Percentiles rank a stretch among this genome's conserved stretches.
Evolutionary conservation across 2,888 invertebrate species (phyloP).

Genomic region (Andrena marginata): DNA sequence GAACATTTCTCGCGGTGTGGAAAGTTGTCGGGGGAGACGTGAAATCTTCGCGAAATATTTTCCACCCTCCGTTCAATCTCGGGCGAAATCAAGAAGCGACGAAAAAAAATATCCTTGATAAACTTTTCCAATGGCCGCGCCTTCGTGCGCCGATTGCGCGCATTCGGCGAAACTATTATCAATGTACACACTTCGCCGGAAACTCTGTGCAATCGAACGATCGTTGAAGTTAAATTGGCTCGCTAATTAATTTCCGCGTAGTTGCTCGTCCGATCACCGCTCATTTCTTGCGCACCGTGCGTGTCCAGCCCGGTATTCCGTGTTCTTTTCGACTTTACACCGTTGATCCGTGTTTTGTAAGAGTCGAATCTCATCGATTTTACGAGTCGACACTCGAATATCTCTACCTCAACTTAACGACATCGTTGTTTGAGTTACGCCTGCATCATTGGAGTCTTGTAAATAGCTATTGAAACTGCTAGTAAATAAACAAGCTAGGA

Average conservation of each 20-base stretch:
- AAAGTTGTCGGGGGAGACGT: slow-evolving; percentile 5
- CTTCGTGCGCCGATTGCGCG: slow-evolving; percentile 47
- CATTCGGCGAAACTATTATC: slow-evolving; percentile 77
- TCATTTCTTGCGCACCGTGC: slow-evolving; percentile 34
- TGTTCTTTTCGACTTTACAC: slow-evolving; percentile 43
- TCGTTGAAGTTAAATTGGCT: slow-evolving; percentile 82
- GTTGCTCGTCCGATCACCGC: slow-evolving; percentile 65
- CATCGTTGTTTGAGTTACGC: no score
- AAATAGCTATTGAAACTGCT: no score
- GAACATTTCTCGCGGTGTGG: neutral
- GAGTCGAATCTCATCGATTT: neutral
- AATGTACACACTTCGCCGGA: slow-evolving; percentile 72
- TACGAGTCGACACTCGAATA: no score
- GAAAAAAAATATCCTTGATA: slow-evolving; percentile 69
- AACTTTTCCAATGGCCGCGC: slow-evolving; percentile 70
- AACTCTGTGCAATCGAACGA: slow-evolving; percentile 75
- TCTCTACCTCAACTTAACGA: no score
- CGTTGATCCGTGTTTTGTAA: slow-evolving; percentile 23
- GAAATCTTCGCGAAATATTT: slow-evolving; percentile 28
- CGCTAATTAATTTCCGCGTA: slow-evolving; percentile 81
- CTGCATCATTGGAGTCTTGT: no score
- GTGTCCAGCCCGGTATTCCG: slow-evolving; percentile 23
- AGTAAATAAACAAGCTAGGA: no score
- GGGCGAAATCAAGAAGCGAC: slow-evolving; percentile 73
- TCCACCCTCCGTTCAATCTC: slow-evolving; percentile 9